Conservation (phyloP, 2,797 vertebrate genomes). For the Falco concolor region DNA sequence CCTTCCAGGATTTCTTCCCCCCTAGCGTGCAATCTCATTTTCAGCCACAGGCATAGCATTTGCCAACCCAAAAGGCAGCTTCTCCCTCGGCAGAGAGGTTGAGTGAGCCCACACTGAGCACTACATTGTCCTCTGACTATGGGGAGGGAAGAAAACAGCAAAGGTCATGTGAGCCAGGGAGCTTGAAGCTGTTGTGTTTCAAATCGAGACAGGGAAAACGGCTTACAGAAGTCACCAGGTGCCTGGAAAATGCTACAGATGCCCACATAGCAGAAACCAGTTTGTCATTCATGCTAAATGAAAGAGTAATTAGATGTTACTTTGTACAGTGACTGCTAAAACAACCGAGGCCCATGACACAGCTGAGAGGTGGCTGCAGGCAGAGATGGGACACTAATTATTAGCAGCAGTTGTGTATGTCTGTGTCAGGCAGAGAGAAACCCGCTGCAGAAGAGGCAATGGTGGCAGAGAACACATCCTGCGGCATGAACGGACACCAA, state of each 20-base stretch:
- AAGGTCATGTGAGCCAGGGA: neutral
- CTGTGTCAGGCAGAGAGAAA: neutral
- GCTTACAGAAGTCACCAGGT: neutral
- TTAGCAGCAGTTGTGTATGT: neutral
- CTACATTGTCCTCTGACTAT: neutral
- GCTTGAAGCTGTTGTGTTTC: neutral
- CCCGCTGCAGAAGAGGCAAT: neutral
- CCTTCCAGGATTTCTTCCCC: neutral
- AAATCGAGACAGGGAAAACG: neutral
- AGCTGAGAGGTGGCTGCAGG: neutral
- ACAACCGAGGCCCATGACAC: neutral
- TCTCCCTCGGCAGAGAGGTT: neutral
- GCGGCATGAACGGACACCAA: neutral
- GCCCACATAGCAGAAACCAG: neutral
- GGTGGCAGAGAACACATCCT: neutral
- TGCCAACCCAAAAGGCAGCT: neutral
- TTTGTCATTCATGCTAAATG: neutral
- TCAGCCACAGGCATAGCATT: neutral
- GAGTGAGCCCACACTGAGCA: neutral
- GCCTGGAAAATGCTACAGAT: neutral
- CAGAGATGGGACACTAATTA: neutral
- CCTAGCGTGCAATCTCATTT: neutral
- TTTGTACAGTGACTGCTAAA: neutral
- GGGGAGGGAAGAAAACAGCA: neutral
- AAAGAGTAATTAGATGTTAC: neutral